Conservation (phyloP, 2,113 vertebrate species). For the Bambusicola thoracicus region DNA sequence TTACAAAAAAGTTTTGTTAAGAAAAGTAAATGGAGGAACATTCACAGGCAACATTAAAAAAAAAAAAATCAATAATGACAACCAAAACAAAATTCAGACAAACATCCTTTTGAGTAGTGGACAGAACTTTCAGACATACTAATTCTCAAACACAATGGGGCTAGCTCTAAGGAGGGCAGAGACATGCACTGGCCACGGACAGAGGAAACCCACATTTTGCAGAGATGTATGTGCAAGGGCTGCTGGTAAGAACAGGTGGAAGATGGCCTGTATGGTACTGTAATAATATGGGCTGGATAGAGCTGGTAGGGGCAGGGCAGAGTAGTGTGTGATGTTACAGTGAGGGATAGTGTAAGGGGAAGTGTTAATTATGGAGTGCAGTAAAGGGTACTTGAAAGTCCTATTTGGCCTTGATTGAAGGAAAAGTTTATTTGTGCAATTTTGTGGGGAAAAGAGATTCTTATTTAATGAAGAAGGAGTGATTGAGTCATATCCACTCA, state of each 20-base stretch:
- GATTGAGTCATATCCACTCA: not conserved
- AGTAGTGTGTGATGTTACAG: not conserved
- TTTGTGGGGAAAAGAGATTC: not conserved
- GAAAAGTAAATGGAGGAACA: not conserved
- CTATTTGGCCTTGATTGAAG: not conserved
- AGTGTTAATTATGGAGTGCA: not conserved
- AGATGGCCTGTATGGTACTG: not conserved
- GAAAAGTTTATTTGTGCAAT: not conserved
- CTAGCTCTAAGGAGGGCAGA: not conserved
- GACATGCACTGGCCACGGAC: not conserved
- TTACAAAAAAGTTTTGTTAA: not conserved
- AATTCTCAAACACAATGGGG: not conserved
- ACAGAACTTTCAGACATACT: fast-evolving
- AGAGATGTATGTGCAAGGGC: fast-evolving
- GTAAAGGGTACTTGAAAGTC: not conserved
- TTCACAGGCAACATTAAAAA: not conserved
- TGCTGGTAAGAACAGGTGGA: not conserved
- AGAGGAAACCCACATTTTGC: not conserved
- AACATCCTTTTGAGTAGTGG: not conserved
- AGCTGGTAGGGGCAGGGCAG: not conserved
- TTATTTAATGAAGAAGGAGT: not conserved
- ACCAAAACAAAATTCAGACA: not conserved
- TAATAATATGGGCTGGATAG: not conserved
- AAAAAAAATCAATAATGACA: not conserved
- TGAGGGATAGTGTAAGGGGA: not conserved